phyloP scores from a whole-genome alignment of 2,888 invertebrate species.

The Drosophila greeni region DNA sequence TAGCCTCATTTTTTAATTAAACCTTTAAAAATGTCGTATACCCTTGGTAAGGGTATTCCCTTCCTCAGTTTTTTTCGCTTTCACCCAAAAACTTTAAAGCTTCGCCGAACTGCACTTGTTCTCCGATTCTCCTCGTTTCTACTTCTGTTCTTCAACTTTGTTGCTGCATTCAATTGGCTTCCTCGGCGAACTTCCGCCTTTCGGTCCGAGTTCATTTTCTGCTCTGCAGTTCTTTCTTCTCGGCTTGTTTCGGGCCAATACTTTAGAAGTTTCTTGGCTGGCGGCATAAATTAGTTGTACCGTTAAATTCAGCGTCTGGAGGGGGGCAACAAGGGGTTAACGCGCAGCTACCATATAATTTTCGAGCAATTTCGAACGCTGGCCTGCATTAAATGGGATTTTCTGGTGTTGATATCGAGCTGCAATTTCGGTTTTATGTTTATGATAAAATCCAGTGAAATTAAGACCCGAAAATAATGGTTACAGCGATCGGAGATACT shows the following conservation, averaged over 20 bases:
- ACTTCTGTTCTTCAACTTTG: constrained; percentile 31
- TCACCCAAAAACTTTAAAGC: constrained; percentile 48
- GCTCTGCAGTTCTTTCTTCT: constrained; percentile 21
- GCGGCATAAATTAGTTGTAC: constrained; percentile 67
- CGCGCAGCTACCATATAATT: constrained; percentile 53
- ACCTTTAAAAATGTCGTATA: background rate
- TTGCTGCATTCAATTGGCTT: constrained; percentile 70
- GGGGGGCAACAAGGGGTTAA: background rate
- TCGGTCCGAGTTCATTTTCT: constrained; percentile 30
- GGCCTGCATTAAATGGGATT: constrained; percentile 46
- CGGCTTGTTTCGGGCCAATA: constrained; percentile 52
- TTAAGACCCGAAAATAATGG: constrained; percentile 16
- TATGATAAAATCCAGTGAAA: constrained; percentile 41
- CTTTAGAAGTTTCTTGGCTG: constrained; percentile 48
- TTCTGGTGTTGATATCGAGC: constrained; percentile 31
- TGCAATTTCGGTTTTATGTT: constrained; percentile 42
- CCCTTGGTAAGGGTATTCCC: constrained; percentile 3
- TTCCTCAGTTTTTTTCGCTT: constrained; percentile 36
- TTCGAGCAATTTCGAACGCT: constrained; percentile 47
- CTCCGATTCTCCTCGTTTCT: no score
- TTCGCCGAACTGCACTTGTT: constrained; percentile 44
- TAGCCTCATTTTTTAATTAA: no score
- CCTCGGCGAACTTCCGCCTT: constrained; percentile 67
- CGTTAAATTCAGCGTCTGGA: constrained; percentile 47
- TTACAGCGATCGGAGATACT: background rate